A percentile compares a stretch with the other conserved stretches of the same genome.
Conservation (phyloP, 2,888 invertebrate species). For the Tolmerus cingulatus region DNA sequence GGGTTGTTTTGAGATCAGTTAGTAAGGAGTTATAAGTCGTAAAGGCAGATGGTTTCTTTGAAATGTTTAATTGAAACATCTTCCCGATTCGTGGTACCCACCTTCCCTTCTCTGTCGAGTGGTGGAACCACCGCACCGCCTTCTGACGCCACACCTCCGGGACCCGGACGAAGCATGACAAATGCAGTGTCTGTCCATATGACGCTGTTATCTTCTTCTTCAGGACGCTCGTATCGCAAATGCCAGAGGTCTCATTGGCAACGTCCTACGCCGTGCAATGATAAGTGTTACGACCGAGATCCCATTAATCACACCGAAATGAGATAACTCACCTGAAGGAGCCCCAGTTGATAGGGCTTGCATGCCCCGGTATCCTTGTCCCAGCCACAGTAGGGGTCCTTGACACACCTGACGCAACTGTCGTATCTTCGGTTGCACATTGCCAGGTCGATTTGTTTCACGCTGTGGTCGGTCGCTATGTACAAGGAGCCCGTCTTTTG, state of each 20-base stretch:
- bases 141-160: slow-evolving; percentile 84
- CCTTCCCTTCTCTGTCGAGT: slow-evolving; percentile 87
- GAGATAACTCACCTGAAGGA: slow-evolving; percentile 58
- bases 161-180: slow-evolving; percentile 90
- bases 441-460: slow-evolving; percentile 88
- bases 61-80: slow-evolving; percentile 42
- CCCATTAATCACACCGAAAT: slow-evolving; percentile 34
- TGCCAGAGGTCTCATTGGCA: slow-evolving; percentile 87
- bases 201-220: slow-evolving; percentile 89
- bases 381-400: slow-evolving; percentile 98
- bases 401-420: slow-evolving; percentile 90
- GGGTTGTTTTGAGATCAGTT: slow-evolving; percentile 1
- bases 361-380: slow-evolving; percentile 88
- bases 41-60: slow-evolving; percentile 42
- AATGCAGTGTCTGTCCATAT: slow-evolving; percentile 91
- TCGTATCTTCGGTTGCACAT: slow-evolving; percentile 91
- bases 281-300: slow-evolving; percentile 37
- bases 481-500: slow-evolving; percentile 87
- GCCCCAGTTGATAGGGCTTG: slow-evolving; percentile 87
- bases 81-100: slow-evolving; percentile 53
- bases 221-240: slow-evolving; percentile 88
- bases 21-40: slow-evolving; percentile 49
- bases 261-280: slow-evolving; percentile 77
- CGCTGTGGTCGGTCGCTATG: slow-evolving; percentile 86
- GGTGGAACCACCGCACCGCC: slow-evolving; percentile 87